Base-by-base conservation (phyloP, 2,797 vertebrate species). In the Hemitrygon akajei region DNA sequence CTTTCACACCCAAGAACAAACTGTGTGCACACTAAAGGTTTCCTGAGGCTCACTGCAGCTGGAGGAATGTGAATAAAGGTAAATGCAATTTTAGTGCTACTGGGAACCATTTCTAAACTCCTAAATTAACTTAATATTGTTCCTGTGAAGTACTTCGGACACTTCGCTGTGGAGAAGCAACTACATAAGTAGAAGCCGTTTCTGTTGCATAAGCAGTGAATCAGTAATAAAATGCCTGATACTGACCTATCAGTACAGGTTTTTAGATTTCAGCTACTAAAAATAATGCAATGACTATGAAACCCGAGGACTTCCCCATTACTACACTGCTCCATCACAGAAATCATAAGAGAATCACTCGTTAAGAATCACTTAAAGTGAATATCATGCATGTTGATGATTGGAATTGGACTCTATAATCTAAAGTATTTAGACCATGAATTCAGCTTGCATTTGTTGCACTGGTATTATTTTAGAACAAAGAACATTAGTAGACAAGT, bases 21-120 rank as follows among this genome's bases (percentile, higher is more conserved):
- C 96, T 96, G 97, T 96, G 97, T 97, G 97, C 96, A 97, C 94
- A 96, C 94, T 93, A 95, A 96, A 97, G 97, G 97, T 97, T 98
- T 98, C 98, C 97, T 98, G 98, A 98, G 98, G 98, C 98, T 98
- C 95, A 93, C 95, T 98, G 98, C 98, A 98, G 98, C 98, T 98
- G 98, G 97, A 97, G 96, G 95, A 95, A 95, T 97, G 97, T 97
- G 97, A 97, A 97, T 97, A 97, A 98, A 98, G 98, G 98, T 98
- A 98, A 97, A 97, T 95, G 95, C 95, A 96, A 97, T 97, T 98
- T 98, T 97, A 98, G 96, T 96, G 98, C 98, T 98, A 98, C 98
- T 98, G 98, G 97, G 98, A 98, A 98, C 97, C 97, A 96, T 95
- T 96, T 95, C 95, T 95, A 95, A 81, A 95, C 96, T 97, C 96